phyloP scores from a whole-genome alignment of 2,113 vertebrate genomes.

The Plotosus lineatus region DNA sequence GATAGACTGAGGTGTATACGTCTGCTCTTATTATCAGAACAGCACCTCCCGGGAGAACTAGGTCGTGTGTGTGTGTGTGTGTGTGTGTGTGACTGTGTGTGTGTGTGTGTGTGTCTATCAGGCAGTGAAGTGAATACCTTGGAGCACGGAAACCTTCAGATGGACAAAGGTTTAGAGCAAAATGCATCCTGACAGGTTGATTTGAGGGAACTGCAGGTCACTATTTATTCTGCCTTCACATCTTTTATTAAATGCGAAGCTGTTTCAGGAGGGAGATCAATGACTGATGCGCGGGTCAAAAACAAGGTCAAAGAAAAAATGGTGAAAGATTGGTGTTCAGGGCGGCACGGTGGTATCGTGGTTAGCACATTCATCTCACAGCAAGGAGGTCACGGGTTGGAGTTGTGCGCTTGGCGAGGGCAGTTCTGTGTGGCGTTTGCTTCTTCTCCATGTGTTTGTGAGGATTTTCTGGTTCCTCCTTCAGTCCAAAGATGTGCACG shows the following conservation, averaged over 20 bases:
- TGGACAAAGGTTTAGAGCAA: conserved; percentile 19
- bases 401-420: too few relatives aligned
- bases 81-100: conserved; percentile 38
- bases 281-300: not conserved
- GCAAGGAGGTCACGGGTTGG: too few relatives aligned
- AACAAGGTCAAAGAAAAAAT: conserved; percentile 16
- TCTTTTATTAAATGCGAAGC: conserved; percentile 24
- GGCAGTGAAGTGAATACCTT: not conserved
- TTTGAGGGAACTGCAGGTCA: conserved; percentile 28
- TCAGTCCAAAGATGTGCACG: too few relatives aligned
- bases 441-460: too few relatives aligned
- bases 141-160: conserved; percentile 10
- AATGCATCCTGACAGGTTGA: conserved; percentile 30
- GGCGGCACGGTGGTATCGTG: not conserved
- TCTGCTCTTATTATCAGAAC: conserved; percentile 41
- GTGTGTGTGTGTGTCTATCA: conserved; percentile 37
- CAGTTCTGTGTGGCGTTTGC: too few relatives aligned
- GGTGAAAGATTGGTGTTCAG: not conserved
- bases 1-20: conserved; percentile 32
- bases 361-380: too few relatives aligned
- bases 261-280: conserved; percentile 26
- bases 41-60: conserved; percentile 25
- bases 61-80: conserved; percentile 25
- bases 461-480: too few relatives aligned
- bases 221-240: conserved; percentile 31